These are phyloP conservation scores for Somateria mollissima DNA, from an alignment of 2,797 vertebrate genomes.

Conservation along the genomic window DNA sequence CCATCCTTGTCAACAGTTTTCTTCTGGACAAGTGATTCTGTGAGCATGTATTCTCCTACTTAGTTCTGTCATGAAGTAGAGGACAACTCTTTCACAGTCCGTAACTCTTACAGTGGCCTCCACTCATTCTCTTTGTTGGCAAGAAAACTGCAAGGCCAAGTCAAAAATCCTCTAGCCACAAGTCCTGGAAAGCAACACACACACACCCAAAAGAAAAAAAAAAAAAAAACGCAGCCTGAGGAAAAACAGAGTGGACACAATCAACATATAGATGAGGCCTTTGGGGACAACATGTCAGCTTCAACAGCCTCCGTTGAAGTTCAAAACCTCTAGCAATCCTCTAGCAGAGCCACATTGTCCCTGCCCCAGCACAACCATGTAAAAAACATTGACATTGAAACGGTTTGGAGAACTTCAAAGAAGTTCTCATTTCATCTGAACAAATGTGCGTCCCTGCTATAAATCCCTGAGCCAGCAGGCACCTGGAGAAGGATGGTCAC, in stretches of 20 bases:
- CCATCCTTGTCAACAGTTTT: neutral
- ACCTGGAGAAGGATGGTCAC: neutral
- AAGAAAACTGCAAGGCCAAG: neutral
- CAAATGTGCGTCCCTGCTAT: neutral
- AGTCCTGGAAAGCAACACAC: neutral
- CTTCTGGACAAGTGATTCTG: neutral
- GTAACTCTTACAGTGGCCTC: neutral
- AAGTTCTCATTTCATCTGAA: neutral
- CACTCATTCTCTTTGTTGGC: neutral
- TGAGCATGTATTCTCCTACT: neutral
- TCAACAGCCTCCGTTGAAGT: neutral
- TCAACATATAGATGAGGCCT: neutral
- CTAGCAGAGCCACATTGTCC: neutral
- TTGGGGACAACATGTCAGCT: neutral
- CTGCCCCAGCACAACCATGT: neutral
- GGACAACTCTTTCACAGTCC: neutral
- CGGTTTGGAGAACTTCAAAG: neutral
- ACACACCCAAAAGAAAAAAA: no score
- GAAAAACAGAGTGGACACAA: no score
- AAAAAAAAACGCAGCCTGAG: no score
- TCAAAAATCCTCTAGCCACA: neutral
- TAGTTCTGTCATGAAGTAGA: neutral
- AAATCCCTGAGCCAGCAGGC: neutral
- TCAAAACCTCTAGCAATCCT: accelerated
- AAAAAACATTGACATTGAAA: neutral